Percentiles rank a stretch among this genome's conserved stretches.
These are phyloP conservation scores for Dromius quadrimaculatus DNA, from an alignment of 2,888 invertebrate genomes.

Conservation along the genomic window DNA sequence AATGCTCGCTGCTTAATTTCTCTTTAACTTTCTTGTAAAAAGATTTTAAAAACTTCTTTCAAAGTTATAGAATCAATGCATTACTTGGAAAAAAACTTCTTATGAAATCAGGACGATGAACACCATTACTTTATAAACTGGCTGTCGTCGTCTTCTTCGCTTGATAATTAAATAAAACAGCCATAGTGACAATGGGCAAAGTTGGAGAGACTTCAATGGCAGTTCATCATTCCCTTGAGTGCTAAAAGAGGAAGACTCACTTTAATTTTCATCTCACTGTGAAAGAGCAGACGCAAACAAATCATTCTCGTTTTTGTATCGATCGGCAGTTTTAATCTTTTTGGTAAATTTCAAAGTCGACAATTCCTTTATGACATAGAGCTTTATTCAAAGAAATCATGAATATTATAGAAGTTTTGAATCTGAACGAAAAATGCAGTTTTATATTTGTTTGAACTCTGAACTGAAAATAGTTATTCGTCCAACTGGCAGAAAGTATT, in stretches of 20 bases:
- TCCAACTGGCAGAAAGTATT: too few relatives aligned
- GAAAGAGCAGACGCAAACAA: too few relatives aligned
- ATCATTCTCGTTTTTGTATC: neutral
- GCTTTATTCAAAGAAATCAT: too few relatives aligned
- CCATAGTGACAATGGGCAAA: constrained; percentile 24
- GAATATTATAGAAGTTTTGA: too few relatives aligned
- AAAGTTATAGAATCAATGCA: constrained; percentile 22
- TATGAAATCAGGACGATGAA: constrained; percentile 36
- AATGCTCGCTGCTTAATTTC: constrained; percentile 21
- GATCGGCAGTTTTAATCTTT: too few relatives aligned
- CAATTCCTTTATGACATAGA: too few relatives aligned
- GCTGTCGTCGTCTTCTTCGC: constrained; percentile 10
- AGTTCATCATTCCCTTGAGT: constrained; percentile 19
- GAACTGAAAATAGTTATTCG: too few relatives aligned
- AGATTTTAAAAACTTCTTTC: constrained; percentile 14
- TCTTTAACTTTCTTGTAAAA: constrained; percentile 25
- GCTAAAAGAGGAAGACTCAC: neutral
- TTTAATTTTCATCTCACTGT: constrained; percentile 11
- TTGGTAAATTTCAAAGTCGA: too few relatives aligned
- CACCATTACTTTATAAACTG: constrained; percentile 37
- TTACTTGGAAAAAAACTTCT: constrained; percentile 25
- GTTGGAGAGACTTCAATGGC: constrained; percentile 16
- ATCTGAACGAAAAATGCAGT: too few relatives aligned
- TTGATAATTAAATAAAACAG: constrained; percentile 34
- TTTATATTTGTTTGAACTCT: too few relatives aligned